Percentiles rank a stretch among this genome's conserved stretches.
phyloP scores from a whole-genome alignment of 2,888 invertebrate genomes.

The Homarus gammarus region DNA sequence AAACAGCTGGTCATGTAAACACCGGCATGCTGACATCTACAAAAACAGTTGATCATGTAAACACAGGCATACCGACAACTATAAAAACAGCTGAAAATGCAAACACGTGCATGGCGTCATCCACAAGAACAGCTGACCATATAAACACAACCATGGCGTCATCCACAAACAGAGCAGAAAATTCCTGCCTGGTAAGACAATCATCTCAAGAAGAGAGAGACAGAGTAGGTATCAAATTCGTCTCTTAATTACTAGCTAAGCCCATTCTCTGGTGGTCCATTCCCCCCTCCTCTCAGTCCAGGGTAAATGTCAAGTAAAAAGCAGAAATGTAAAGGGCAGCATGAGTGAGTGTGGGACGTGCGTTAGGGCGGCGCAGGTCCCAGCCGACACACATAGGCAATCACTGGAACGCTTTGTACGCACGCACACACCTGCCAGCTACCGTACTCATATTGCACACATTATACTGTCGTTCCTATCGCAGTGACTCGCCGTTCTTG shows the following conservation, averaged over 20 bases:
- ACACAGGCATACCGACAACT: no score
- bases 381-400: conserved; percentile 10
- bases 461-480: no score
- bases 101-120: no score
- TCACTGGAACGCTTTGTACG: neutral
- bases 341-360: neutral
- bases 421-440: neutral
- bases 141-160: neutral
- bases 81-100: no score
- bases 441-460: neutral
- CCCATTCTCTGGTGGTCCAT: neutral
- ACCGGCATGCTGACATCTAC: no score
- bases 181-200: neutral
- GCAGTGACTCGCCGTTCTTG: no score
- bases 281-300: neutral
- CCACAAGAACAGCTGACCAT: no score
- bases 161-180: neutral
- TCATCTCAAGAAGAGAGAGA: neutral
- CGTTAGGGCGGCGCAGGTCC: neutral
- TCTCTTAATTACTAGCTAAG: neutral
- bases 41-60: no score
- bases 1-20: no score
- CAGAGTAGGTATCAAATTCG: neutral
- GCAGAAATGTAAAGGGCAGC: conserved; percentile 5
- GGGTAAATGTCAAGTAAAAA: neutral